Conservation (phyloP, 2,797 vertebrate genomes). For the Gila robusta region DNA sequence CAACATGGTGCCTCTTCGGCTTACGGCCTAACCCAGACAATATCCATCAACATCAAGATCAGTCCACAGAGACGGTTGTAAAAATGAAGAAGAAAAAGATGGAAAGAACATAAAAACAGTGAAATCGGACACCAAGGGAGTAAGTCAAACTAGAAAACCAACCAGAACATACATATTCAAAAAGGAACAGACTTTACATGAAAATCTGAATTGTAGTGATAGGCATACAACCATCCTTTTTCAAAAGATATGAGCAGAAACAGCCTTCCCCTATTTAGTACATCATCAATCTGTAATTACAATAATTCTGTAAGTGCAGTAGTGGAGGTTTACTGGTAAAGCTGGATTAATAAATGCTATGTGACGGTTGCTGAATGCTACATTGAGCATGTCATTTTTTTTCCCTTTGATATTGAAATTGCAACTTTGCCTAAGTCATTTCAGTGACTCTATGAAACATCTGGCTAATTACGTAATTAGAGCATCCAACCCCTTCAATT, state of each 20-base stretch:
- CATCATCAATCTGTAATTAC: slow-evolving; percentile 14
- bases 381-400: slow-evolving; percentile 38
- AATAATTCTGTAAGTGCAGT: slow-evolving; percentile 17
- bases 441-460: slow-evolving; percentile 49
- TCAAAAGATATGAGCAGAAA: slow-evolving; percentile 1
- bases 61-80: slow-evolving; percentile 51
- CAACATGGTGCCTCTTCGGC: slow-evolving; percentile 54
- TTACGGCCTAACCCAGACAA: slow-evolving; percentile 52
- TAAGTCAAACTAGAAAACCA: slow-evolving; percentile 51
- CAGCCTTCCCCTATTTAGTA: neutral
- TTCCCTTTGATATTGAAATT: slow-evolving; percentile 32
- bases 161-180: slow-evolving; percentile 49
- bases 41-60: slow-evolving; percentile 58
- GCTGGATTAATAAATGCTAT: slow-evolving; percentile 35
- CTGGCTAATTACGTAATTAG: slow-evolving; percentile 53
- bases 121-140: slow-evolving; percentile 55
- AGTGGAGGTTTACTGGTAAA: slow-evolving; percentile 34
- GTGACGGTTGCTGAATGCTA: slow-evolving; percentile 35
- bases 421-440: slow-evolving; percentile 43
- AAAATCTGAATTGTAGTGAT: slow-evolving; percentile 17
- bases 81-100: slow-evolving; percentile 55
- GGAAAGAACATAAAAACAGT: slow-evolving; percentile 56
- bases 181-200: slow-evolving; percentile 41
- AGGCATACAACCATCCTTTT: slow-evolving; percentile 7
- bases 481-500: slow-evolving; percentile 46